Evolutionary conservation across 2,113 vertebrate genomes (phyloP), one percentile per base, ranked within the genome.

Genomic region (Melanocharis versteri): DNA sequence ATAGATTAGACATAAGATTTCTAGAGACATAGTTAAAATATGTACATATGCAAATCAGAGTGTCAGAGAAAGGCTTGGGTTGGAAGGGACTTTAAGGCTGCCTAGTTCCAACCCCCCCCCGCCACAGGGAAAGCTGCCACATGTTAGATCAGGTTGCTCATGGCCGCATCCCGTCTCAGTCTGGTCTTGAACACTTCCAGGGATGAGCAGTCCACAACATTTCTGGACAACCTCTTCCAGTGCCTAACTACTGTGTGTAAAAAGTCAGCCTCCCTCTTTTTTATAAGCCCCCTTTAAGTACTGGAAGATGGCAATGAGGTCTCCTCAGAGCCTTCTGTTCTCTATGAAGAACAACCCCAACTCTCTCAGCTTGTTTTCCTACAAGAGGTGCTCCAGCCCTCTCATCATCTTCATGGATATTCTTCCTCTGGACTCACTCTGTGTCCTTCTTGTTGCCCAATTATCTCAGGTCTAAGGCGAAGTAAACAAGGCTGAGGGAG

Each of bases 101-200:
- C 20, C 23, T 27, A 45, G 6, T 73, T 45, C 23, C 27, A 51
- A 13, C 2, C 2, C 3, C 5, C 31, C 4, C 11, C 2, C n/a
- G 0, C 8, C 37, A n/a, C 7, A 39, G 13, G 18, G 37, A 39
- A 58, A 18, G 9, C 15, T 57, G 18, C 4, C 5, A 33, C 15
- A 1, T 8, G 3, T 42, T 35, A 33, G 35, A 30, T n/a, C 24
- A 61, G 15, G 7, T 37, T 68, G 14, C 20, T 61, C 45, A 50
- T 56, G 78, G 30, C 23, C 3, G 1, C 4, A 5, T 54, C 18
- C 35, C n/a, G 2, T 24, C 23, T 69, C 39, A 53, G 0, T 27
- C 31, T 57, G 27, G 4, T 28, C 6, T 35, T 50, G 28, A 64
- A 64, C 15, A 23, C 12, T 23, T 50, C 18, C 8, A 11, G 3